phyloP scores from a whole-genome alignment of 2,888 invertebrate genomes.

The Tipula lateralis region DNA sequence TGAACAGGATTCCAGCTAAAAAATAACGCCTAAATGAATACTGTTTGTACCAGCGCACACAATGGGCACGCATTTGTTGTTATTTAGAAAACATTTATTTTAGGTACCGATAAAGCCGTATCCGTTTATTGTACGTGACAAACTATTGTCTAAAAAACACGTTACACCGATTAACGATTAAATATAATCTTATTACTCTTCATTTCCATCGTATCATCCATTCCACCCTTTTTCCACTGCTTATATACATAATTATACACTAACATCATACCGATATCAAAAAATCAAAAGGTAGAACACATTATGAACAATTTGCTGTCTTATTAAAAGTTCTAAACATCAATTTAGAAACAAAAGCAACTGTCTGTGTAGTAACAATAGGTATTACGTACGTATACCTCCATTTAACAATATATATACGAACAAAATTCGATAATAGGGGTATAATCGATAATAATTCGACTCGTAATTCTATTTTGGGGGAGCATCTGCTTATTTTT shows the following conservation, averaged over 20 bases:
- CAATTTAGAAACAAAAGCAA: not conserved
- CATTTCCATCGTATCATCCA: too few relatives aligned
- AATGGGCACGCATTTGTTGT: too few relatives aligned
- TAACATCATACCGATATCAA: not conserved
- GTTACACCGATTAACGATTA: too few relatives aligned
- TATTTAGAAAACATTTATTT: too few relatives aligned
- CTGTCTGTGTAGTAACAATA: not conserved
- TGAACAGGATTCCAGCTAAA: too few relatives aligned
- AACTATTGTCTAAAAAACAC: too few relatives aligned
- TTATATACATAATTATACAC: not conserved
- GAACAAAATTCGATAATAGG: not conserved
- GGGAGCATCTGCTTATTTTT: not conserved
- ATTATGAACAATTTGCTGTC: not conserved
- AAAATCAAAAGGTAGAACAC: not conserved
- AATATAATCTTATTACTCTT: too few relatives aligned
- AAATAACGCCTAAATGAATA: too few relatives aligned
- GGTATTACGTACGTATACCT: not conserved
- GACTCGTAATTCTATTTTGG: not conserved
- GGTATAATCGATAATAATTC: not conserved
- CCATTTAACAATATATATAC: not conserved
- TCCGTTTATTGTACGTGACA: too few relatives aligned
- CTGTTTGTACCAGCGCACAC: too few relatives aligned
- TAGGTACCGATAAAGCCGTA: too few relatives aligned
- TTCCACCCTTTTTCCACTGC: not conserved
- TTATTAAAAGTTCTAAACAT: not conserved